Evolutionary conservation across 2,113 vertebrate species (phyloP).

Genomic region (Tapirus terrestris): DNA sequence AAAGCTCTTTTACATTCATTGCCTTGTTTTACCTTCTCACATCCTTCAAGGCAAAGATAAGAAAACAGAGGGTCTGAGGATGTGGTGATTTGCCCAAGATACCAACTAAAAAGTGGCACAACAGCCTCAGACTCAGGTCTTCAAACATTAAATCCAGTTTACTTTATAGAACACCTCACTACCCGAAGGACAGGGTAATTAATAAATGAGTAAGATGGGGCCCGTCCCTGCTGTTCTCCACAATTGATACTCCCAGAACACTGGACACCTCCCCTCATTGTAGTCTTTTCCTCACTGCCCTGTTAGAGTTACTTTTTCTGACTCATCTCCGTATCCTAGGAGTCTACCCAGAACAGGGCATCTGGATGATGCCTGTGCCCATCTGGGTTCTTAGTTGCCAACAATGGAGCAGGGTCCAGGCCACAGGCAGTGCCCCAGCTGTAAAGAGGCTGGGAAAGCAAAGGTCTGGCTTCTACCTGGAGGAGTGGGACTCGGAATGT

Average conservation of each 20-base stretch:
- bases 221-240: not conserved
- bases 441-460: not conserved
- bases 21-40: not conserved
- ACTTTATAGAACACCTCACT: not conserved
- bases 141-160: not conserved
- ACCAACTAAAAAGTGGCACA: not conserved
- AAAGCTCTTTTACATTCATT: not conserved
- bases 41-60: not conserved
- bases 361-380: not conserved
- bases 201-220: not conserved
- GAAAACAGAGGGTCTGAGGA: not conserved
- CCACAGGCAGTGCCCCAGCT: not conserved
- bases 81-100: not conserved
- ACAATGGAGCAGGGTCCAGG: too few relatives aligned
- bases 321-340: not conserved
- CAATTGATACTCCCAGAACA: not conserved
- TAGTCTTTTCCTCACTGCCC: not conserved
- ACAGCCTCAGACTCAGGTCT: not conserved
- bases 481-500: not conserved
- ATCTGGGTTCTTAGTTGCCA: not conserved
- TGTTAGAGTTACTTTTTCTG: not conserved
- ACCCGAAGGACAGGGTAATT: conserved; percentile 20
- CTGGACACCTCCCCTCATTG: not conserved
- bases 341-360: not conserved
- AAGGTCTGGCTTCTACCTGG: not conserved